These are phyloP conservation scores for Parascotia fuliginaria DNA, from an alignment of 2,888 invertebrate genomes.

Conservation along the genomic window DNA sequence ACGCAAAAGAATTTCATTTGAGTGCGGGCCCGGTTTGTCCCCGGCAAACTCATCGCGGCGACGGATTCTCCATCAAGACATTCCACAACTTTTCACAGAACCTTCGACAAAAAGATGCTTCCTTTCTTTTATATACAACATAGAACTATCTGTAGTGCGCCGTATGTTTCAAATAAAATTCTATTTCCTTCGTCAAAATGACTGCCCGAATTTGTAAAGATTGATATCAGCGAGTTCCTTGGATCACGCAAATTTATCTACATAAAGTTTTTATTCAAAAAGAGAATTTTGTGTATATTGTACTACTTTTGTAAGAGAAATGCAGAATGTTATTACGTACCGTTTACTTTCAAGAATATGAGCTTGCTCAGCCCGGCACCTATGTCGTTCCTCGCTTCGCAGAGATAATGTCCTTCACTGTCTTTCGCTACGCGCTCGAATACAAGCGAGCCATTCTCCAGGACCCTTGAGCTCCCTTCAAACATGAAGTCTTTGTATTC, in stretches of 20 bases:
- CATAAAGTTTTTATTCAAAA: constrained; percentile 22
- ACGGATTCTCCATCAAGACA: constrained; percentile 65
- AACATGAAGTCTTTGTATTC: constrained; percentile 94
- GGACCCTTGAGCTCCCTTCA: constrained; percentile 91
- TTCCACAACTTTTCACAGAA: constrained; percentile 73
- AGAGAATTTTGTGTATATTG: constrained; percentile 4
- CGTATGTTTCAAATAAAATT: constrained; percentile 44
- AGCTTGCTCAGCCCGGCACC: constrained; percentile 97
- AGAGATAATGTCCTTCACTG: constrained; percentile 95
- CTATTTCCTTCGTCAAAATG: constrained; percentile 43
- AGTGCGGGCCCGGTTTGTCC: constrained; percentile 60
- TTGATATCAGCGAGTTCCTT: constrained; percentile 29
- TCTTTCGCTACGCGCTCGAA: constrained; percentile 94
- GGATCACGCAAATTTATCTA: constrained; percentile 30
- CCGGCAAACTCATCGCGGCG: constrained; percentile 56
- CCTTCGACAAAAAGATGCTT: constrained; percentile 64
- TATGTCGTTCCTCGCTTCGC: constrained; percentile 97
- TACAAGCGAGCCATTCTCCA: constrained; percentile 93
- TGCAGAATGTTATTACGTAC: constrained; percentile 80
- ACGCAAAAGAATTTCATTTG: constrained; percentile 78
- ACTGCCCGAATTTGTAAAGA: constrained; percentile 37
- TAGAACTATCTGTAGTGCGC: constrained; percentile 44
- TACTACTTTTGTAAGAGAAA: constrained; percentile 13
- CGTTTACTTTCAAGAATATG: constrained; percentile 95
- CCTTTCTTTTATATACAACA: constrained; percentile 48